phyloP scores from a whole-genome alignment of 1,140 invertebrate species.

The Hyphantria cunea region DNA sequence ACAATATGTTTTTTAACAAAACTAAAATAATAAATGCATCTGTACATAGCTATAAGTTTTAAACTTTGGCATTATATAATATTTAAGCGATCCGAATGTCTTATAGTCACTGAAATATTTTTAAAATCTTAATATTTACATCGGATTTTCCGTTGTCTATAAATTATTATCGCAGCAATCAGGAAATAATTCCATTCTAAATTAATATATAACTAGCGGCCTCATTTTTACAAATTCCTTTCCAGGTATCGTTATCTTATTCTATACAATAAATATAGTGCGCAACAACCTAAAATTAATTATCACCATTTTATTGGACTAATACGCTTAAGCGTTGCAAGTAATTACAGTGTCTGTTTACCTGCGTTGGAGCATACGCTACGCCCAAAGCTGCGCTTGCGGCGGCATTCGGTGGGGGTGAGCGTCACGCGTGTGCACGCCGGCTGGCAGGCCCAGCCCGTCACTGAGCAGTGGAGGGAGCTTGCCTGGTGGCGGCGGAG shows the following conservation, averaged over 20 bases:
- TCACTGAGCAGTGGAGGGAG: slow-evolving; percentile 78
- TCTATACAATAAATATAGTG: slow-evolving; percentile 67
- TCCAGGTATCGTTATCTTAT: slow-evolving; percentile 32
- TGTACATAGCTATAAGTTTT: slow-evolving; percentile 72
- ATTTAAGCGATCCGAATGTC: slow-evolving; percentile 56
- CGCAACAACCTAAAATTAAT: slow-evolving; percentile 67
- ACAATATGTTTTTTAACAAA: slow-evolving; percentile 47
- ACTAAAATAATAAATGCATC: slow-evolving; percentile 63
- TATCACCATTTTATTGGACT: slow-evolving; percentile 77
- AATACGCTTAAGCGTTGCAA: slow-evolving; percentile 78
- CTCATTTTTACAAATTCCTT: slow-evolving; percentile 50
- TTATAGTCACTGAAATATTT: slow-evolving; percentile 32
- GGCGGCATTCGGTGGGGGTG: slow-evolving; percentile 92
- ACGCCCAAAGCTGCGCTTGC: slow-evolving; percentile 92
- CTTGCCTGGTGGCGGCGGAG: slow-evolving; percentile 84
- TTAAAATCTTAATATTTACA: slow-evolving; percentile 36
- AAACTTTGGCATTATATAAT: slow-evolving; percentile 79
- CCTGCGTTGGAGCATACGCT: slow-evolving; percentile 83
- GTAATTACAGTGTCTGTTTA: slow-evolving; percentile 64
- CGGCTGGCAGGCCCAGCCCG: slow-evolving; percentile 73
- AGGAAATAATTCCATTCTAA: slow-evolving; percentile 65
- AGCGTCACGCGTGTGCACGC: slow-evolving; percentile 90
- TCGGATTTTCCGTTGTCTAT: slow-evolving; percentile 36
- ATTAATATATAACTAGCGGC: slow-evolving; percentile 50
- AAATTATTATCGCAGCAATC: slow-evolving; percentile 76